Conservation (phyloP, 2,888 invertebrate species). For the Cantharis nigra region DNA sequence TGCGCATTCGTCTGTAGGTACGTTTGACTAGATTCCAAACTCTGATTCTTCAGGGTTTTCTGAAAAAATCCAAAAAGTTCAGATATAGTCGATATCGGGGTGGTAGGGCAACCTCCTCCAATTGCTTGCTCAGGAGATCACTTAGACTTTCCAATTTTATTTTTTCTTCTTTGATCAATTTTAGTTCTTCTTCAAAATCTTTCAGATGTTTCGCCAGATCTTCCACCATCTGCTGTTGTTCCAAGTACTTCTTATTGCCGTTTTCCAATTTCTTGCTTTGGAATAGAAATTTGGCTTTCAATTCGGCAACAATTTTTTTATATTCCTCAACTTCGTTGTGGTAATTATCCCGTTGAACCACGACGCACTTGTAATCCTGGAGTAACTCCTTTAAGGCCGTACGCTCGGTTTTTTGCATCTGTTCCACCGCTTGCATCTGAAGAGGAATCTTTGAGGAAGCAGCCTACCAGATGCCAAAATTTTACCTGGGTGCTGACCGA, state of each 20-base stretch:
- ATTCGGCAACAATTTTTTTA: background rate
- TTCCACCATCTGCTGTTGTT: background rate
- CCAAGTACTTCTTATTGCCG: background rate
- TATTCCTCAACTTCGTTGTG: slow-evolving; percentile 37
- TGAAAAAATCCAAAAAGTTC: slow-evolving; percentile 30
- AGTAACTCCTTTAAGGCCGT: slow-evolving; percentile 43
- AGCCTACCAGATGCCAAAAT: too few species aligned
- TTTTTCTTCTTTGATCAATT: background rate
- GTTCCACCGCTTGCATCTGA: slow-evolving; percentile 46
- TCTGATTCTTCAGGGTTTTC: slow-evolving; percentile 38
- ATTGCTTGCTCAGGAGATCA: background rate
- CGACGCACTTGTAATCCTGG: slow-evolving; percentile 40
- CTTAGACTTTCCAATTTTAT: background rate
- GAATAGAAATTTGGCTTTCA: background rate
- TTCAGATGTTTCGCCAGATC: background rate
- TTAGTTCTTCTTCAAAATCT: background rate
- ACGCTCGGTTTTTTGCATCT: slow-evolving; percentile 46
- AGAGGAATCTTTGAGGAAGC: slow-evolving; percentile 6
- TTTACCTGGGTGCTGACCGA: slow-evolving; percentile 40
- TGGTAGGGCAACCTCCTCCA: background rate
- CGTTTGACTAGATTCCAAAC: slow-evolving; percentile 37
- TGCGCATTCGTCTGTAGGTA: slow-evolving; percentile 47
- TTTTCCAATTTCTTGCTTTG: background rate
- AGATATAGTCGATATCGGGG: background rate
- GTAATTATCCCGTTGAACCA: slow-evolving; percentile 40